Evolutionary conservation across 92 coral and sea anemone genomes (phyloP), one percentile per base, ranked within the genome.

Genomic region (Paramuricea clavata): DNA sequence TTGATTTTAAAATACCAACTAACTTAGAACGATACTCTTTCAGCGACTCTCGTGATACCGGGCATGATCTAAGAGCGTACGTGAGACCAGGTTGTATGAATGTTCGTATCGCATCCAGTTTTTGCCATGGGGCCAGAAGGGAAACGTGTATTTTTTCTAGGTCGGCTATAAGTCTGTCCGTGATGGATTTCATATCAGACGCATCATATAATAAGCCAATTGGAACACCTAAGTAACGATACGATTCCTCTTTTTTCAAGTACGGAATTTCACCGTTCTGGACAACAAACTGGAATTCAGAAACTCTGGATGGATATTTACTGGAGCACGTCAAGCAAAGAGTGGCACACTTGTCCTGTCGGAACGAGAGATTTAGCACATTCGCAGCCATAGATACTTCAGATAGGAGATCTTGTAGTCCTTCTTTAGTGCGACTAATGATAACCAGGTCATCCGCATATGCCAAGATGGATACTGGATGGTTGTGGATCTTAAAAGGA

Each of bases 121-220:
- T 81, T 76, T 81, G 86, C 86, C 86, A 81, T n/a, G 86, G 86
- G 2, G 86, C 76, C 15, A 81, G 76, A 17, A 21, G 76, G 34
- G 86, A 81, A 21, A 43, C 75, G 30, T 23, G 17, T 34, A 81
- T 62, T 42, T 68, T 70, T 42, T 62, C 47, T 12, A 81, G 86
- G 60, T 81, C 86, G n/a, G 30, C 23, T 32, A 36, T 44, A 27
- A 81, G 86, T 23, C 36, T 39, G 6, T 28, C 23, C 15, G 61
- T 26, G 32, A 81, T 81, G n/a, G 27, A 33, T 9, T 26, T 12
- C 35, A 81, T 36, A 49, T 81, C 86, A 19, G 57, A 34, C 16
- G 59, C 36, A 31, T 68, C 76, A 39, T 62, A 26, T 5, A 34
- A 12, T 15, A 81, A 47, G 19, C 86, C 76, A 28, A 81, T 39